Evolutionary conservation across 2,113 vertebrate species (phyloP), one percentile per base, ranked within the genome.

Genomic region (Bagarius yarrelli): DNA sequence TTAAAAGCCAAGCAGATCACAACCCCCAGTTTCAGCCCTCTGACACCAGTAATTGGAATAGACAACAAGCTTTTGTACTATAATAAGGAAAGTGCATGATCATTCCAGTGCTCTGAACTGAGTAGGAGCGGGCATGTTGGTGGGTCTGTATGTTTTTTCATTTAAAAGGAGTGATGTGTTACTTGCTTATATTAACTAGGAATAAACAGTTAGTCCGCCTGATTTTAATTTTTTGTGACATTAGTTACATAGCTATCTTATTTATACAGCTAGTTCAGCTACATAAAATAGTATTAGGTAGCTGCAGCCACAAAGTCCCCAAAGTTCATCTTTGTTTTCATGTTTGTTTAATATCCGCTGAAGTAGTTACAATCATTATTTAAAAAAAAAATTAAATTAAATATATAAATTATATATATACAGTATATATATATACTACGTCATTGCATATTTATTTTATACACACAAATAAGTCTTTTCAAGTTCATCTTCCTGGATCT

Each of bases 1-100:
- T 94, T 95, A 94, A 94, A 95, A 92, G 89, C 88, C 71, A 90
- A 91, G 92, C 92, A 93, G 93, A 95, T 94, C 94, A 92, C 91
- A 94, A 93, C 91, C 91, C 90, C 90, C 90, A 93, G 93, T 94
- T 94, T 93, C 93, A 93, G 92, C 90, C 86, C 93, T 95, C 93
- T 95, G 93, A 94, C 94, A 94, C 93, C 87, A 92, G 90, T 94
- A 93, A 93, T 92, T 92, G 92, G 90, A 92, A 89, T 91, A 92
- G 92, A 93, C 91, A 93, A 93, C 91, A 92, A 89, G 90, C 91
- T 91, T 91, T 93, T 92, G 88, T 90, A 90, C 88, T 87, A 88
- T 91, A 91, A 93, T 83, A 81, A 80, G 87, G 56, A 57, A 60
- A 81, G 63, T 47, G 55, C 30, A 60, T 57, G 73, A 88, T 87